Evolutionary conservation across 2,797 vertebrate species (phyloP).

Genomic region (Nyctibius grandis): DNA sequence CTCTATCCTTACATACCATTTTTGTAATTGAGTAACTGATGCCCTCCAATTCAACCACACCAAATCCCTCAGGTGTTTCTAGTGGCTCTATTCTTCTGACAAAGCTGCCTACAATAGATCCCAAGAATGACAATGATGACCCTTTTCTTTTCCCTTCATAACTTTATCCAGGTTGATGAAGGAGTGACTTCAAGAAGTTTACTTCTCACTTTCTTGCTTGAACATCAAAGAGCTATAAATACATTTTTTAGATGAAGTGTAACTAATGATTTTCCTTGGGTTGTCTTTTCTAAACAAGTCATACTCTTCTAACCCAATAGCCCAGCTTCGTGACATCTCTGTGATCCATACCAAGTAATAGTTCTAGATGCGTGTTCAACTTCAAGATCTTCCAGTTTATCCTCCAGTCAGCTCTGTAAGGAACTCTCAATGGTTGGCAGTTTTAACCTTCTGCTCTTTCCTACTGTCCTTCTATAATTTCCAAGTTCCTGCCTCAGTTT

Average conservation of each 20-base stretch:
- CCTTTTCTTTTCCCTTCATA: neutral
- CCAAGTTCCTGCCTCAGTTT: neutral
- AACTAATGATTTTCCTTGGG: neutral
- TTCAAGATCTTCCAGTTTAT: neutral
- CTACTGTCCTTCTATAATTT: neutral
- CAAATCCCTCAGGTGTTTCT: neutral
- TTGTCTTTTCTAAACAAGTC: neutral
- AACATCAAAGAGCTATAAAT: neutral
- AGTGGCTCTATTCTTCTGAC: neutral
- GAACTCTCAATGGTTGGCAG: neutral
- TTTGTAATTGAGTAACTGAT: neutral
- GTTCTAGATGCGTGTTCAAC: neutral
- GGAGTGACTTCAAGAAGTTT: neutral
- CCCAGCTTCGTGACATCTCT: neutral
- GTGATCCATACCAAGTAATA: neutral
- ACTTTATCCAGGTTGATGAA: neutral
- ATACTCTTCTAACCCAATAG: neutral
- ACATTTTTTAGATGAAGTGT: neutral
- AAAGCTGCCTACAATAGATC: neutral
- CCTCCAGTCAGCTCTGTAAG: neutral
- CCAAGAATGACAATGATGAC: neutral
- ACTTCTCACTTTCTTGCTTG: neutral
- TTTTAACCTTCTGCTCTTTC: neutral
- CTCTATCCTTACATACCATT: neutral
- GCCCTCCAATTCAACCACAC: neutral